phyloP scores from a whole-genome alignment of 2,113 vertebrate species.

The Urocitellus parryii region DNA sequence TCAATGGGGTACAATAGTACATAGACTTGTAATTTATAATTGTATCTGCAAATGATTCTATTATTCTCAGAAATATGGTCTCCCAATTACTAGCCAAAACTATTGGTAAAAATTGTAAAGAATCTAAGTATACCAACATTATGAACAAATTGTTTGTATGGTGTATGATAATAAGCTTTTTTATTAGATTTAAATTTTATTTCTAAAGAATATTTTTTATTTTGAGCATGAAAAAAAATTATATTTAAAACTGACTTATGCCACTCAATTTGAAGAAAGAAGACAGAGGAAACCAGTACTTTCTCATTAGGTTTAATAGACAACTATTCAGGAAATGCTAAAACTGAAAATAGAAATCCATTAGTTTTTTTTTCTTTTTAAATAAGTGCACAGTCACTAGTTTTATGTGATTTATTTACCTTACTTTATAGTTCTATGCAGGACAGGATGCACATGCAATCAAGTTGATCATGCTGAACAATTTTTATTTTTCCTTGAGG shows the following conservation, averaged over 20 bases:
- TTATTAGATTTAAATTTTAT: slow-evolving; percentile 51
- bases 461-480: slow-evolving; percentile 7
- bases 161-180: neutral
- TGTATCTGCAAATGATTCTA: neutral
- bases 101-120: neutral
- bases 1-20: neutral
- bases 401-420: slow-evolving; percentile 52
- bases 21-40: neutral
- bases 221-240: slow-evolving; percentile 31
- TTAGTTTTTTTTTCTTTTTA: neutral
- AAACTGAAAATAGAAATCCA: slow-evolving; percentile 18
- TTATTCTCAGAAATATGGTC: neutral
- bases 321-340: slow-evolving; percentile 10
- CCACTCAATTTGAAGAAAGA: slow-evolving; percentile 45
- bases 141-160: neutral
- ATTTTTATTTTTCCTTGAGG: slow-evolving; percentile 55
- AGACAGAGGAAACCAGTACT: slow-evolving; percentile 23
- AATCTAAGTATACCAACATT: neutral
- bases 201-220: slow-evolving; percentile 42
- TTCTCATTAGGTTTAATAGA: slow-evolving; percentile 61
- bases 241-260: slow-evolving; percentile 26
- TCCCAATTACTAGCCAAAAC: slow-evolving; percentile 23
- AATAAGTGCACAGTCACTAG: neutral
- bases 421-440: slow-evolving; percentile 54
- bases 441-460: neutral